Conservation (phyloP, 1,140 invertebrate species). For the Pogonomyrmex barbatus region DNA sequence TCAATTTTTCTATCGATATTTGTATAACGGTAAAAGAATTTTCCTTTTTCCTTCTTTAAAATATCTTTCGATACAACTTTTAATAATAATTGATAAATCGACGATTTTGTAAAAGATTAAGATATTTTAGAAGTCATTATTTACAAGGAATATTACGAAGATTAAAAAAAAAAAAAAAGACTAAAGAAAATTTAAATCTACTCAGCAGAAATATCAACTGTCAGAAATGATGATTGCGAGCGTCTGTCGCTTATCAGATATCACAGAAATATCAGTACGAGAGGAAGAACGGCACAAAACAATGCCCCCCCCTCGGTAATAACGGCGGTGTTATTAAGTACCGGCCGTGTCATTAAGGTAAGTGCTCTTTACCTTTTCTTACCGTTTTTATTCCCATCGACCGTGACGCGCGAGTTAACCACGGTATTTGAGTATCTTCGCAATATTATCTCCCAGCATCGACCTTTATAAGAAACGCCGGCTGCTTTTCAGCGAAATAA, state of each 20-base stretch:
- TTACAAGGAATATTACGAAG: not conserved
- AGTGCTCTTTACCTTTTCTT: slow-evolving; percentile 62
- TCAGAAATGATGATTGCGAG: not conserved
- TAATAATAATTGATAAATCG: not conserved
- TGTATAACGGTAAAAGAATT: not conserved
- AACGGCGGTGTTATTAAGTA: slow-evolving; percentile 50
- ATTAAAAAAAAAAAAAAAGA: slow-evolving; percentile 14
- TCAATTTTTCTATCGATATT: not conserved
- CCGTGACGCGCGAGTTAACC: slow-evolving; percentile 48
- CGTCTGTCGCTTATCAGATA: slow-evolving; percentile 10
- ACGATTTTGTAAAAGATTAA: not conserved
- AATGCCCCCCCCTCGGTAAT: slow-evolving; percentile 40
- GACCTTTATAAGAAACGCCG: slow-evolving; percentile 29
- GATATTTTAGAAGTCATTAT: not conserved
- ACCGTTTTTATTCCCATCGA: slow-evolving; percentile 52
- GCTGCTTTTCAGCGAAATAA: slow-evolving; percentile 46
- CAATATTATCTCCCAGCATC: slow-evolving; percentile 49
- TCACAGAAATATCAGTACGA: slow-evolving; percentile 43
- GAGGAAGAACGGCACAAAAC: slow-evolving; percentile 33
- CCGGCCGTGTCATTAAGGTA: slow-evolving; percentile 56
- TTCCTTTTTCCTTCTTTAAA: not conserved
- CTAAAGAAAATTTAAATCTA: not conserved
- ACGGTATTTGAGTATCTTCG: slow-evolving; percentile 50
- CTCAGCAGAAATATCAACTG: slow-evolving; percentile 8
- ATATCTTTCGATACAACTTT: not conserved